A percentile compares a stretch with the other conserved stretches of the same genome.
Conservation (phyloP, 2,888 invertebrate species). For the Napeogenes sylphis region DNA sequence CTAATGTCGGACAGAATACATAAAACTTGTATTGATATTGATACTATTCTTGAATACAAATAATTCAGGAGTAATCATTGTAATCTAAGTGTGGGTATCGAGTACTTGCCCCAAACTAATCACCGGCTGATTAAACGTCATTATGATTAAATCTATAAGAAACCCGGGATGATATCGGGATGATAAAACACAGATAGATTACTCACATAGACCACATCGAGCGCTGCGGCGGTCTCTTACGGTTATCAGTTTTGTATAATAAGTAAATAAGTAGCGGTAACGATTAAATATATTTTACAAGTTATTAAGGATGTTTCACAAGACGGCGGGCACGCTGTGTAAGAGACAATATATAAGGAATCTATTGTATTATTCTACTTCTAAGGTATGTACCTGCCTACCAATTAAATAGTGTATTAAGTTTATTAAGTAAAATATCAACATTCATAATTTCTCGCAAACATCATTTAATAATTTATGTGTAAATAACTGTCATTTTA, state of each 20-base stretch:
- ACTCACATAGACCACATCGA: constrained; percentile 44
- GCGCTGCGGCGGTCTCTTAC: constrained; percentile 29
- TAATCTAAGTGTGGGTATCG: constrained; percentile 9
- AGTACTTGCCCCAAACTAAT: constrained; percentile 37
- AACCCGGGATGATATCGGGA: constrained; percentile 35
- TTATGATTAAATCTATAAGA: constrained; percentile 48
- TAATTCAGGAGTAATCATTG: background rate
- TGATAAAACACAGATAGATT: constrained; percentile 43
- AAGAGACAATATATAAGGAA: constrained; percentile 51
- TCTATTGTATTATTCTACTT: constrained; percentile 55
- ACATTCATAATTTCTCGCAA: too few species aligned
- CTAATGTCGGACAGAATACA: too few species aligned
- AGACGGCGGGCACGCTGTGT: constrained; percentile 52
- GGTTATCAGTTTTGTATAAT: constrained; percentile 39
- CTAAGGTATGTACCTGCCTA: constrained; percentile 47
- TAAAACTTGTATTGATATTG: too few species aligned
- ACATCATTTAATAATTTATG: too few species aligned
- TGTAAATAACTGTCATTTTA: too few species aligned
- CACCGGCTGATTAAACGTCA: constrained; percentile 47
- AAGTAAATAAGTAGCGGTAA: constrained; percentile 26
- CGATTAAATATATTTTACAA: too few species aligned
- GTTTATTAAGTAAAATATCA: too few species aligned
- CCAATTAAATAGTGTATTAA: background rate
- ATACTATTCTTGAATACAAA: too few species aligned
- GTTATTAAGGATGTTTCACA: constrained; percentile 51